Evolutionary conservation across 2,888 invertebrate genomes (phyloP), one percentile per base, ranked within the genome.

Genomic region (Lomographa bimaculata): DNA sequence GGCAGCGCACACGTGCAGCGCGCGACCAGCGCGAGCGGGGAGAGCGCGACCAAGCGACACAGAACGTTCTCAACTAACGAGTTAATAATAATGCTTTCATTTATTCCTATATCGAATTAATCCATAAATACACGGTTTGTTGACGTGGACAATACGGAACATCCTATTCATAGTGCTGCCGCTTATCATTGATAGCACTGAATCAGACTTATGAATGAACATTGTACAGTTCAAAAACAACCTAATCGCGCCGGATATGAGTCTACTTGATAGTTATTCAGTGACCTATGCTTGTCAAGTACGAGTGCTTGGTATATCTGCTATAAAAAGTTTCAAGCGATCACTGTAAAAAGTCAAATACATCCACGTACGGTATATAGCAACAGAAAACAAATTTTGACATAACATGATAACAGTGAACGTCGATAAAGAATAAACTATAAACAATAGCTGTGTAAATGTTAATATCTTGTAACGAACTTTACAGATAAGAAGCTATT

Each of bases 341-440:
- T n/a, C n/a, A n/a, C n/a, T n/a, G n/a, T n/a, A n/a, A n/a, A n/a
- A n/a, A n/a, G n/a, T n/a, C n/a, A n/a, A n/a, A n/a, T n/a, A n/a
- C n/a, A 42, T 44, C 45, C 37, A 56, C 50, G 56, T 51, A 39
- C 35, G 47, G 51, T 49, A 71, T 74, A 78, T 80, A 82, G 80
- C 81, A 82, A 81, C 79, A 75, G 74, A 61, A 65, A 56, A 71
- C 61, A 59, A 76, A 72, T 79, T 82, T 79, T 73, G 73, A 81
- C 73, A 73, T 71, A 70, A 67, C 60, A 68, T 71, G 79, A 83
- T 84, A 82, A 81, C 73, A 69, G 71, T 62, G 28, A 44, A 43
- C 63, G 60, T 51, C 59, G 82, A 84, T 84, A 85, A 82, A 72
- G 64, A 76, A 74, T 71, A 71, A 60, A 77, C 79, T 82, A 79